Base-by-base conservation (phyloP, 2,113 vertebrate genomes). In the Cichladusa arquata region DNA sequence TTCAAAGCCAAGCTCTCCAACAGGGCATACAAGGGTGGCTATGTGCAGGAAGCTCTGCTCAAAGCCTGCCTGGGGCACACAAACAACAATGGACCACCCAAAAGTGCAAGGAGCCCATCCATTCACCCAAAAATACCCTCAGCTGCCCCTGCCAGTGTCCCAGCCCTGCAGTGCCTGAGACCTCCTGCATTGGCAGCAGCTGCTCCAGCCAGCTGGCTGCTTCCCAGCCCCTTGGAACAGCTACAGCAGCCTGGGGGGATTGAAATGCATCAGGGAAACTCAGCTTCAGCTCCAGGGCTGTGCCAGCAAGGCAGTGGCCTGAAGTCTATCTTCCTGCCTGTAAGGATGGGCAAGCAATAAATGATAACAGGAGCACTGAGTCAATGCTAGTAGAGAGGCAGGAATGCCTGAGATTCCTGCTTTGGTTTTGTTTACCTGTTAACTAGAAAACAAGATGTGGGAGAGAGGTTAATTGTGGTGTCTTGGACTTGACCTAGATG, bases 321-420 rank as follows among this genome's bases (percentile, higher is more conserved):
- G 84, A 60, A 66, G 51, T 66, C 15, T 2, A 2, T 20, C 51
- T 70, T 48, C 50, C 45, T 19, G 44, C 23, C 44, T 19, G 1
- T 4, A 40, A 72, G 73, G 90, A 82, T 24, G 50, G 54, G 62
- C 48, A 69, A 65, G 74, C 36, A 90, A 45, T 25, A 51, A 81
- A 31, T 13, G 87, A 19, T 31, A 40, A 62, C 26, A 11, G 31
- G 31, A 65, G 56, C 51, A 13, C 36, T 3, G 76, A 69, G 50
- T 6, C 1, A 0, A 10, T 24, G 61, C 45, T 66, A 2, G 0
- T 0, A 11, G 15, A n/a, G n/a, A 57, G 51, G 8, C 7, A 19
- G 69, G 65, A 71, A 71, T 0, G 0, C 19, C 61, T 29, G 3
- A 34, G 8, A 36, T 4, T 85, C 48, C 45, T 33, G n/a, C 22